Evolutionary conservation across 92 coral and sea anemone genomes (phyloP), one percentile per base, ranked within the genome.

Genomic region (Montipora capitata): DNA sequence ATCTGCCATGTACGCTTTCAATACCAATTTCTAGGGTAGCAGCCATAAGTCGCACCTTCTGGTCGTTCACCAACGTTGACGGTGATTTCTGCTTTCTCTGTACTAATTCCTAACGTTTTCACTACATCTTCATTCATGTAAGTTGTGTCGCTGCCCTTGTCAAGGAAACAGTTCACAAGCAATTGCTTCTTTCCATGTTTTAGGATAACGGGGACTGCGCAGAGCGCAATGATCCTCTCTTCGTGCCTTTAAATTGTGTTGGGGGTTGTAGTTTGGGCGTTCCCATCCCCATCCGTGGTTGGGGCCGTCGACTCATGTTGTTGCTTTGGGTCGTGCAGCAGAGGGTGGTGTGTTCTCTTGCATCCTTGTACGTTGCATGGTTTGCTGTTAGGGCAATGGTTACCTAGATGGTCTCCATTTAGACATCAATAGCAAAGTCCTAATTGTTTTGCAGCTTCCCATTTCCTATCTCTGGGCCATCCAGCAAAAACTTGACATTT

Each of bases 121-220:
- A 85, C 39, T 0, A 78, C 79, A 51, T 91, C 83, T 59, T 91
- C 78, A 54, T 87, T 82, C 1, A 91, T 80, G 70, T 80, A 86
- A 7, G 94, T 81, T 0, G 88, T 81, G 78, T 91, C 90, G 41
- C 87, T 87, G 1, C 92, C 89, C 43, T 91, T 87, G 54, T 91
- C 92, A 5, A 87, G 72, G 40, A 82, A 70, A 72, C 94, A 87
- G 82, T 87, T 91, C 62, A 87, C 94, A 2, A 76, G 62, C 3
- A 91, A 49, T 87, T 89, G 51, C 17, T 61, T 86, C n/a, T 74
- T 66, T 7, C 94, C 88, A 66, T 91, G n/a, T n/a, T 91, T 86
- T 14, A 92, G 17, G 2, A 92, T 84, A 4, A 69, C 82, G 18
- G 95, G 95, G 14, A 92, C 84, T 58, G 85, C 87, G 54, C 92